These are phyloP conservation scores for Spinus pinus DNA, from an alignment of 2,797 vertebrate genomes.

Conservation along the genomic window DNA sequence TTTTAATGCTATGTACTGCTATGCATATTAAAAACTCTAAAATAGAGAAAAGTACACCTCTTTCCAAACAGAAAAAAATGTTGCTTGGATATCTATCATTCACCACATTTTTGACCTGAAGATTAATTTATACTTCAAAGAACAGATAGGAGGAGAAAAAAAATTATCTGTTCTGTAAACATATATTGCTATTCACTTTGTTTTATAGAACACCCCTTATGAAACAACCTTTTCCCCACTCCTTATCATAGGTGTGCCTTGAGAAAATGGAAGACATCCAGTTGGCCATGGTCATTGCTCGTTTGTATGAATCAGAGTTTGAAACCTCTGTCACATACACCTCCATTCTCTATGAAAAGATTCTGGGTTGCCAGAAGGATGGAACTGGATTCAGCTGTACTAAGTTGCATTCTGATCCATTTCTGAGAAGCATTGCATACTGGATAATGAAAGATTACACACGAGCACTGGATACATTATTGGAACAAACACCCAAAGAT, in stretches of 20 bases:
- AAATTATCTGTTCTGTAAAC: neutral
- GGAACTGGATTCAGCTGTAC: conserved; percentile 86
- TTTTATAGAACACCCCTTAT: neutral
- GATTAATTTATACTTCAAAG: neutral
- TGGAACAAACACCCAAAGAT: conserved; percentile 95
- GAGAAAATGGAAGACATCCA: conserved; percentile 99
- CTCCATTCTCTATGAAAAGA: conserved; percentile 91
- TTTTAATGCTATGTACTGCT: neutral
- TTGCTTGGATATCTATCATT: neutral
- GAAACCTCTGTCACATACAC: conserved; percentile 93
- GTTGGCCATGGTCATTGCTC: conserved; percentile 93
- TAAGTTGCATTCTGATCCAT: conserved; percentile 91
- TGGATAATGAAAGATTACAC: conserved; percentile 98
- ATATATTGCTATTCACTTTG: neutral
- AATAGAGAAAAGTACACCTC: neutral
- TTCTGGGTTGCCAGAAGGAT: conserved; percentile 88
- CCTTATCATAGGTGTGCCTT: conserved; percentile 84
- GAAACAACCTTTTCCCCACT: neutral
- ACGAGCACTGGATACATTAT: conserved; percentile 89
- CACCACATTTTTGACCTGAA: neutral
- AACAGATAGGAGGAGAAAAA: neutral
- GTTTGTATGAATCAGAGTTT: conserved; percentile 95
- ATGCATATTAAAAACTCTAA: neutral
- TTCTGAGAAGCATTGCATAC: conserved; percentile 94
- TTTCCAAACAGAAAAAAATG: neutral